Base-by-base conservation (phyloP, 1,140 invertebrate genomes). In the Drosophila bocqueti region DNA sequence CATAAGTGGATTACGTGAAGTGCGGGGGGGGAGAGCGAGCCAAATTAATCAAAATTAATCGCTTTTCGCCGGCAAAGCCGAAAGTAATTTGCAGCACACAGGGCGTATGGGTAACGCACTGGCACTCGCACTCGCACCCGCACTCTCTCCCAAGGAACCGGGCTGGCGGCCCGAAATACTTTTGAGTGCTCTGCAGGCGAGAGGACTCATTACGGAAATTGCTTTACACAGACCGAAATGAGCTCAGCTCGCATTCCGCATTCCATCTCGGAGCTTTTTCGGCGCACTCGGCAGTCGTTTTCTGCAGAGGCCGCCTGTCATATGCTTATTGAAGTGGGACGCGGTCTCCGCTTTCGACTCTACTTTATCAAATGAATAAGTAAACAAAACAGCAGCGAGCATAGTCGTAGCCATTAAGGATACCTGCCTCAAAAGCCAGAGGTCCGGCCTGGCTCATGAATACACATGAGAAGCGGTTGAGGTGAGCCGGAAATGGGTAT, bases 31-130 rank as follows among this genome's bases (percentile, higher is more conserved):
- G 49, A 60, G 46, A 45, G 29, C 49, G n/a, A 52, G n/a, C 59
- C 63, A 73, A 89, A 83, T 83, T 83, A 83, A 89, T 89, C 76
- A 83, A 83, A 89, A 83, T 89, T 81, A 89, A 89, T 87, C 81
- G 84, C 81, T 65, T 86, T 83, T 80, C 63, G 69, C 63, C 66
- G 68, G 61, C 79, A 79, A 80, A 81, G 63, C 55, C 69, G 52
- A 89, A 82, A 89, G 81, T 65, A 84, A 84, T 89, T 90, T 90
- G 68, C 73, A 76, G 61, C 77, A 89, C 79, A 81, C 84, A 83
- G 85, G 76, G 69, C 83, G 84, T 77, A 87, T 87, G 72, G 60
- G 85, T 79, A 66, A 79, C 76, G 73, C 72, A 83, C 59, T 58
- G 63, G 34, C 31, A 8, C 60, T 46, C 58, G 58, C 50, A 18